A percentile compares a stretch with the other conserved stretches of the same genome.
Evolutionary conservation across 2,113 vertebrate genomes (phyloP).

Genomic region (Rhinoderma darwinii): DNA sequence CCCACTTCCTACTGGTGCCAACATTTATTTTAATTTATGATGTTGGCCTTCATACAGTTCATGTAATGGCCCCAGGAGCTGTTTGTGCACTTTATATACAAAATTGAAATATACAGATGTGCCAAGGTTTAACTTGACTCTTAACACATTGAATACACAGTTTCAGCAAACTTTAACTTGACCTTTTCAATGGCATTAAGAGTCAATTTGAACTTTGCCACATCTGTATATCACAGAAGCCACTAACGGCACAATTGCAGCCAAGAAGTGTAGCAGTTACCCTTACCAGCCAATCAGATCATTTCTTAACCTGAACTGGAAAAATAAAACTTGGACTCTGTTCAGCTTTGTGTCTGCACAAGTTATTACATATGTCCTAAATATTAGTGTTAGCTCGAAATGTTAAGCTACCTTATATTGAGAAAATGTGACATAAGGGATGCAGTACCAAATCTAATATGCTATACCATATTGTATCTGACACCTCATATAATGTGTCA

Average conservation of each 20-base stretch:
- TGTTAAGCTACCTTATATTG: background rate
- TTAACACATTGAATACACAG: too few relatives aligned
- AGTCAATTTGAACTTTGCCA: too few relatives aligned
- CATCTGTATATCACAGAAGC: too few relatives aligned
- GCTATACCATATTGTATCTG: background rate
- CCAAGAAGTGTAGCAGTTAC: background rate
- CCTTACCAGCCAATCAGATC: background rate
- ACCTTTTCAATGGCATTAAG: too few relatives aligned
- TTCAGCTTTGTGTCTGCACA: background rate
- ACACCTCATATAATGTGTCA: conserved; percentile 2
- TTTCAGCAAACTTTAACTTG: too few relatives aligned
- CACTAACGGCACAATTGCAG: background rate
- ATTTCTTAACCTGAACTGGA: background rate
- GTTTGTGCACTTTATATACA: too few relatives aligned
- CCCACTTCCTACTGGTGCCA: too few relatives aligned
- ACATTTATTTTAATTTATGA: too few relatives aligned
- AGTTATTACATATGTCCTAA: background rate
- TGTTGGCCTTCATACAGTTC: too few relatives aligned
- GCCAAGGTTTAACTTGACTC: too few relatives aligned
- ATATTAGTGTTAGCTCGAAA: background rate
- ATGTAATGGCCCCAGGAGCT: too few relatives aligned
- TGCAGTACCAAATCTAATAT: background rate
- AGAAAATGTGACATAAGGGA: background rate
- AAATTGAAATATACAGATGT: too few relatives aligned
- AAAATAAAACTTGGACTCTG: background rate